Percentiles rank a stretch among this genome's conserved stretches.
Evolutionary conservation across 23 tunicate species (phyloP).

Genomic region (Styela clava): DNA sequence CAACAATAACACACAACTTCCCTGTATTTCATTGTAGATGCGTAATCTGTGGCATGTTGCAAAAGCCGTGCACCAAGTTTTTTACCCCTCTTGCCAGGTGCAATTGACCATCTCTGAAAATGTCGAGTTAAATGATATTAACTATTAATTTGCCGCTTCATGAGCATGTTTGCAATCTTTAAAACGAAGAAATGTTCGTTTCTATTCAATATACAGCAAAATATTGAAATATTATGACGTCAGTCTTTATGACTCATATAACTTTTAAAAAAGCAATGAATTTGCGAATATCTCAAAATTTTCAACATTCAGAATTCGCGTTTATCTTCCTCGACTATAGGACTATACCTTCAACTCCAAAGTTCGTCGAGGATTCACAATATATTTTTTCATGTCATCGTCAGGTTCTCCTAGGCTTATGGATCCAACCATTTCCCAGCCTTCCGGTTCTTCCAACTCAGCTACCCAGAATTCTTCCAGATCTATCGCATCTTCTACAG

Average conservation of each 20-base stretch:
- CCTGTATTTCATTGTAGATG: background rate
- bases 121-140: background rate
- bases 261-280: too few species aligned
- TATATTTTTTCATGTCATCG: background rate
- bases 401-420: background rate
- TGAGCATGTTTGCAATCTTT: too few species aligned
- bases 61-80: background rate
- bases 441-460: background rate
- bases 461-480: background rate
- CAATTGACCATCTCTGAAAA: background rate
- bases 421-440: background rate
- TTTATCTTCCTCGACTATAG: too few species aligned
- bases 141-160: too few species aligned
- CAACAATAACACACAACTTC: background rate
- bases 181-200: too few species aligned
- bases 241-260: too few species aligned
- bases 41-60: background rate
- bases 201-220: too few species aligned
- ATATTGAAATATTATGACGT: too few species aligned
- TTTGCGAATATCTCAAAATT: too few species aligned
- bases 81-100: background rate
- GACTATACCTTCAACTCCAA: background rate
- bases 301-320: too few species aligned
- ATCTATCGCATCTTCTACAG: too few species aligned
- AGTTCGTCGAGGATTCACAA: background rate